phyloP scores from a whole-genome alignment of 2,888 invertebrate genomes.

The Corbicula japonica region DNA sequence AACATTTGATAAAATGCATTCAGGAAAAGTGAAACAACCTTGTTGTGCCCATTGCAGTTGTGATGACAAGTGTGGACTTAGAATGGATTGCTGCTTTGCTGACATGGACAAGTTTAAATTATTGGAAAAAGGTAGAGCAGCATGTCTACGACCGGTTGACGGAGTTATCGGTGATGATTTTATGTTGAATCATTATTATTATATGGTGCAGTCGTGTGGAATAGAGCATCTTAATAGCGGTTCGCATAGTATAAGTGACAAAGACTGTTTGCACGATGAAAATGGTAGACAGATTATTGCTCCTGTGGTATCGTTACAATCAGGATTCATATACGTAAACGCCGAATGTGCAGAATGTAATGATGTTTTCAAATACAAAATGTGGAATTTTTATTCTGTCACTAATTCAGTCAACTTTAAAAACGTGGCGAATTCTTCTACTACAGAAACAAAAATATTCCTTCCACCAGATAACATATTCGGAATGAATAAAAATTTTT shows the following conservation, averaged over 20 bases:
- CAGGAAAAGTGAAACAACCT: neutral
- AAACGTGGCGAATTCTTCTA: too few relatives aligned
- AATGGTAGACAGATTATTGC: neutral
- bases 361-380: neutral
- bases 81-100: slow-evolving; percentile 7
- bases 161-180: neutral
- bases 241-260: too few relatives aligned
- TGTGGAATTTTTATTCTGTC: slow-evolving; percentile 14
- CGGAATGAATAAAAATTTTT: neutral
- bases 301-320: neutral
- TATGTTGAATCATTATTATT: too few relatives aligned
- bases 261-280: slow-evolving; percentile 1
- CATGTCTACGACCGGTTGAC: neutral
- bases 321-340: neutral
- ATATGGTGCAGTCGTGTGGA: too few relatives aligned
- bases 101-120: slow-evolving; percentile 13
- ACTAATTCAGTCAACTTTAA: neutral
- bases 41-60: neutral
- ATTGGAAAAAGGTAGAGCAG: neutral
- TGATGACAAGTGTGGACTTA: neutral
- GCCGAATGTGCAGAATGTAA: slow-evolving; percentile 10
- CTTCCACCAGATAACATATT: neutral
- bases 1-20: too few relatives aligned
- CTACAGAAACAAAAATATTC: neutral
- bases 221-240: too few relatives aligned